Evolutionary conservation across 2,888 invertebrate species (phyloP), one percentile per base, ranked within the genome.

Genomic region (Emmelina monodactyla): DNA sequence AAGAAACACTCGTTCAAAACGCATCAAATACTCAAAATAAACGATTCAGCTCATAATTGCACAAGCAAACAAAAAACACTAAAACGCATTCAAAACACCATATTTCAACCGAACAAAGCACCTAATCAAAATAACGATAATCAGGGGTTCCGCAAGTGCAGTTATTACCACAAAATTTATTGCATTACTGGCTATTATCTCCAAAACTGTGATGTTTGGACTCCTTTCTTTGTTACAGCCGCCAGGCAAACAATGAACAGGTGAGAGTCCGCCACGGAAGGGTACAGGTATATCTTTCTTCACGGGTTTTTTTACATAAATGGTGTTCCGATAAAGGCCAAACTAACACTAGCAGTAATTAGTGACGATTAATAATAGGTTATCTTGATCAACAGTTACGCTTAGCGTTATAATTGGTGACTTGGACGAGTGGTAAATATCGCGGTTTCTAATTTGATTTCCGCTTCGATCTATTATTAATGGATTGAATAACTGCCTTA

Each of bases 291-390:
- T 65, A 58, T 62, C 70, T 75, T 73, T 70, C 75, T 71, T 70
- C 66, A 71, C 66, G 65, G 63, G 75, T 78, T 78, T 78, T 78
- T 58, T 72, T 45, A 35, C 43, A 45, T 63, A 67, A 76, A 71
- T 69, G 69, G 72, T 76, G 79, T 76, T 65, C 71, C 68, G 72
- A 76, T 75, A 73, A 62, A 71, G 72, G 73, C 71, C 69, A 70
- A 63, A 63, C 73, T 70, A 79, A 79, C 78, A 79, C 79, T 78
- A 71, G 76, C 79, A 79, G 76, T 79, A 78, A 79, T 78, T 79
- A 79, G 75, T 52, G 65, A 62, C 73, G 65, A 78, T 79, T 79
- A 78, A 79, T 78, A 75, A 76, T 75, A 62, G 65, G 66, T 75
- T 79, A 79, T 79, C 79, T 79, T 64, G 78, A 78, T 78, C 67